phyloP scores from a whole-genome alignment of 2,888 invertebrate species.

The Slavum lentiscoides region DNA sequence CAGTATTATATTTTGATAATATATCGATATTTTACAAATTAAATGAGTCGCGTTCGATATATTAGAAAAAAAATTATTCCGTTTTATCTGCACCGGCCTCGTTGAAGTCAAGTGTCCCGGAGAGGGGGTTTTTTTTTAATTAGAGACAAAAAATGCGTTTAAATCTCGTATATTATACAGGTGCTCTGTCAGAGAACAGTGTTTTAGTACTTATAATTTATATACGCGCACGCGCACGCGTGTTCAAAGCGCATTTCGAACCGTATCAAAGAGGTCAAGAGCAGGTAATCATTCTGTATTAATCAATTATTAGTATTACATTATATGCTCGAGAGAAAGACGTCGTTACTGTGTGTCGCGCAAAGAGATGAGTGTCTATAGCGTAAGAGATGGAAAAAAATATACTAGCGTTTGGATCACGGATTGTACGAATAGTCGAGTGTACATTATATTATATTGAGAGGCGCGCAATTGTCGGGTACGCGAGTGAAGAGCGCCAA shows the following conservation, averaged over 20 bases:
- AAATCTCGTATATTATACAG: neutral
- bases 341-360: no score
- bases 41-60: no score
- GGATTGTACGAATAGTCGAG: constrained; percentile 25
- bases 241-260: constrained; percentile 7
- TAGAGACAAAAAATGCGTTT: no score
- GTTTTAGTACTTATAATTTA: neutral
- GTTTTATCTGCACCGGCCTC: no score
- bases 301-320: neutral
- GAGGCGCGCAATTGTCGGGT: neutral
- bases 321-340: neutral
- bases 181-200: neutral
- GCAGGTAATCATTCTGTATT: constrained; percentile 41
- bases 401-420: constrained; percentile 24
- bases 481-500: neutral
- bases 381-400: no score
- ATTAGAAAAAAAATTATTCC: no score
- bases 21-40: no score
- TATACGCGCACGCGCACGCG: neutral
- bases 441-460: constrained; percentile 4
- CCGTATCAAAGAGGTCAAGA: constrained; percentile 5
- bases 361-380: no score
- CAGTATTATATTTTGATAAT: no score
- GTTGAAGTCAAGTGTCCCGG: no score
- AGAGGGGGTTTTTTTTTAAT: no score